Evolutionary conservation across 2,888 invertebrate species (phyloP).

Genomic region (Craniophora ligustri): DNA sequence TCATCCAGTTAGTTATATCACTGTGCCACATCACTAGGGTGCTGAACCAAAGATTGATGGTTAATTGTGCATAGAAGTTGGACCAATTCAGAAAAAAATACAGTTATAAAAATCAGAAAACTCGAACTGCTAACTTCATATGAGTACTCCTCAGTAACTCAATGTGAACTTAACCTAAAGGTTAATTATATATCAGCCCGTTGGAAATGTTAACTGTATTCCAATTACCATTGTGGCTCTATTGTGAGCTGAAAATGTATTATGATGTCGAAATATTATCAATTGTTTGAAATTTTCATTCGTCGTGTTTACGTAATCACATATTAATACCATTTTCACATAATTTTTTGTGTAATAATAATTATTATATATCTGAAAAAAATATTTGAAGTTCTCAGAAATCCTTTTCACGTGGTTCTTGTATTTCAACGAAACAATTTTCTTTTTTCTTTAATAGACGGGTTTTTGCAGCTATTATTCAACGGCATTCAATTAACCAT

Average conservation of each 20-base stretch:
- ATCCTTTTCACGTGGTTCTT: background rate
- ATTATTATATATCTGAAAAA: background rate
- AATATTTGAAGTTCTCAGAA: background rate
- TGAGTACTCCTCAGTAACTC: too few relatives aligned
- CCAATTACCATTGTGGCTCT: conserved; percentile 43
- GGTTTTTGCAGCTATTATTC: background rate
- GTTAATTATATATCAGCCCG: conserved; percentile 1
- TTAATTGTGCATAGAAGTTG: too few relatives aligned
- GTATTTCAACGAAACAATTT: background rate
- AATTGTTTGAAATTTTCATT: conserved; percentile 33
- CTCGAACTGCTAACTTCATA: background rate
- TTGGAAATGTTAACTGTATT: conserved; percentile 28
- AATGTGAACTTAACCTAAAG: background rate
- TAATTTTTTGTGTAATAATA: background rate
- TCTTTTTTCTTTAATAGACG: background rate
- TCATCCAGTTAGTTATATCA: conserved; percentile 30
- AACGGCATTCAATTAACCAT: conserved; percentile 13
- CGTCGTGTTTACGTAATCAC: conserved; percentile 13
- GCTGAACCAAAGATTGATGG: too few relatives aligned
- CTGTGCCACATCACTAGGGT: too few relatives aligned
- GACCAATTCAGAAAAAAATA: too few relatives aligned
- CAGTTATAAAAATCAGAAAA: background rate
- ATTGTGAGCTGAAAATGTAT: conserved; percentile 39
- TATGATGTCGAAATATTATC: conserved; percentile 17
- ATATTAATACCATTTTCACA: background rate